These are phyloP conservation scores for Cydia amplana DNA, from an alignment of 1,140 invertebrate species.

Conservation along the genomic window DNA sequence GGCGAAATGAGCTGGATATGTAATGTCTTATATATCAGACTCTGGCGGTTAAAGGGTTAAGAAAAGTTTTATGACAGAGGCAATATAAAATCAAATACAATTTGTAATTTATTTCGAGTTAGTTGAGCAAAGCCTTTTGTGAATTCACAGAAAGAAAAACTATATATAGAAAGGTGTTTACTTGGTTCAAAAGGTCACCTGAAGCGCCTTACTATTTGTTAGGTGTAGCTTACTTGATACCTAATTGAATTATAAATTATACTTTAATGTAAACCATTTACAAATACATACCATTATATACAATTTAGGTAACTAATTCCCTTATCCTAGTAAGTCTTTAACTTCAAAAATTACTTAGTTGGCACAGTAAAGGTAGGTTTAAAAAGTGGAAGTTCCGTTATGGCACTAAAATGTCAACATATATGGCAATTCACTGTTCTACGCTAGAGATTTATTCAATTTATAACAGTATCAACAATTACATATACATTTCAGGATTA, in stretches of 20 bases:
- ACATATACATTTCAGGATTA: constrained; percentile 27
- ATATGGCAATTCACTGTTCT: constrained; percentile 15
- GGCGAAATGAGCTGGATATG: too few species aligned
- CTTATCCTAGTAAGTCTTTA: constrained; percentile 24
- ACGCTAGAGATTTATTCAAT: not conserved
- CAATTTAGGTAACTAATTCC: constrained; percentile 9
- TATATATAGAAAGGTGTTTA: not conserved
- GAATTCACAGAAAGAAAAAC: not conserved
- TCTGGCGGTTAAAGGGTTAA: too few species aligned
- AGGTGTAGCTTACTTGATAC: not conserved
- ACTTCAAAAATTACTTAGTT: constrained; percentile 11
- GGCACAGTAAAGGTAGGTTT: constrained; percentile 5
- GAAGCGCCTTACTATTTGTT: not conserved
- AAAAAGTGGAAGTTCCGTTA: constrained; percentile 7
- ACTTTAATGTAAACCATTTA: constrained; percentile 5
- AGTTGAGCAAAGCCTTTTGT: not conserved
- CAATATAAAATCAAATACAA: not conserved
- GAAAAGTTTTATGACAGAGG: not conserved
- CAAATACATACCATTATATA: constrained; percentile 6
- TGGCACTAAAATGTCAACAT: constrained; percentile 11
- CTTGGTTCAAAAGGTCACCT: not conserved
- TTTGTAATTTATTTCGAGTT: not conserved
- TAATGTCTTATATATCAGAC: too few species aligned
- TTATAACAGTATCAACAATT: constrained; percentile 29
- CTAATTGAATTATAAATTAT: constrained; percentile 6